A percentile compares a stretch with the other conserved stretches of the same genome.
Conservation (phyloP, 2,797 vertebrate species). For the Melanotaenia pygmaea region DNA sequence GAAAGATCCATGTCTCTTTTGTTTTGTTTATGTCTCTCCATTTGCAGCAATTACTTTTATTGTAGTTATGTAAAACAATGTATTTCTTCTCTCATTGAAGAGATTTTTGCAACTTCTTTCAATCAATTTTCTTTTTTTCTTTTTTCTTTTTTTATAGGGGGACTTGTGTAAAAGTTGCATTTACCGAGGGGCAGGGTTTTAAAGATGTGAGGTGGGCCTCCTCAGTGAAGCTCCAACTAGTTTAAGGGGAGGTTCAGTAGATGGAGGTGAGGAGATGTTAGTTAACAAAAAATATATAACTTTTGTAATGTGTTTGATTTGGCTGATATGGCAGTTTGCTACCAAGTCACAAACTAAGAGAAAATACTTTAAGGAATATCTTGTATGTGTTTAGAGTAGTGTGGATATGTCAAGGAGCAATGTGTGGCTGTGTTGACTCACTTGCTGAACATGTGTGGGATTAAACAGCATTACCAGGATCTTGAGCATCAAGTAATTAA, state of each 20-base stretch:
- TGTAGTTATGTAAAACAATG: not conserved
- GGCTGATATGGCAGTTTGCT: no score
- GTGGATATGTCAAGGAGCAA: not conserved
- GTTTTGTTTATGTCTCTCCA: no score
- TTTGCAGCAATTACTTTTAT: not conserved
- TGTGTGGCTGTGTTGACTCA: not conserved
- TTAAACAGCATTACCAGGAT: not conserved
- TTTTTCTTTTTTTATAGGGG: not conserved
- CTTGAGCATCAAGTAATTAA: not conserved
- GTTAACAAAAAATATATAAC: no score
- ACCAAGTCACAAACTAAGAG: no score
- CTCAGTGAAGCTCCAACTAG: not conserved
- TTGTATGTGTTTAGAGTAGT: not conserved
- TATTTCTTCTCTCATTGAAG: not conserved
- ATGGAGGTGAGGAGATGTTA: not conserved
- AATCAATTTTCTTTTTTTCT: not conserved
- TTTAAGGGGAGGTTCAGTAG: not conserved
- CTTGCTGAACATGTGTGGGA: not conserved
- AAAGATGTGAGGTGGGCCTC: not conserved
- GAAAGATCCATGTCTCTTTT: no score
- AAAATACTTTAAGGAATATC: not conserved
- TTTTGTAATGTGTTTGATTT: no score
- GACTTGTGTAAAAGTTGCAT: not conserved
- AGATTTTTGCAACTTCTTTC: not conserved
- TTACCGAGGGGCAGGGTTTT: not conserved